A percentile compares a stretch with the other conserved stretches of the same genome.
phyloP scores from a whole-genome alignment of 2,797 vertebrate genomes.

The Phrynocephalus vlangalii region DNA sequence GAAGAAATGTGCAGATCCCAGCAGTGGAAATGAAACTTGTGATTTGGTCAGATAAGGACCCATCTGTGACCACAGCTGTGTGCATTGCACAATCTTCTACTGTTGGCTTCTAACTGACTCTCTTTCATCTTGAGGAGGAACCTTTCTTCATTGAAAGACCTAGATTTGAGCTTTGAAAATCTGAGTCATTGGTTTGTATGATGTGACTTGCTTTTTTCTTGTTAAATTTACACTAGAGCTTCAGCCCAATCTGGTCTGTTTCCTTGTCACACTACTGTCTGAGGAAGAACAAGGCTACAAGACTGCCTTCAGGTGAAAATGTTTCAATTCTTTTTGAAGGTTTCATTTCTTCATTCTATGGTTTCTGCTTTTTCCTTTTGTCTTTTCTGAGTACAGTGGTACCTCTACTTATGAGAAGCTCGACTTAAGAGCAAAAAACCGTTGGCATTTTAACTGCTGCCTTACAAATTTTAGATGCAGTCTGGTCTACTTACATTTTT shows the following conservation, averaged over 20 bases:
- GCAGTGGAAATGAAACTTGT: constrained; percentile 79
- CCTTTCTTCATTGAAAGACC: constrained; percentile 41
- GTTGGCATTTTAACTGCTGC: no score
- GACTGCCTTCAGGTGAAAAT: not conserved
- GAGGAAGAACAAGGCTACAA: not conserved
- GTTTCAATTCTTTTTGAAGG: not conserved
- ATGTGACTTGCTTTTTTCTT: not conserved
- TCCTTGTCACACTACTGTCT: constrained; percentile 10
- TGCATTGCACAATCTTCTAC: constrained; percentile 68
- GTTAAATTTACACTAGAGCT: constrained; percentile 27
- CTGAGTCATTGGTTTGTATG: constrained; percentile 26
- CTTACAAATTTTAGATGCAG: no score
- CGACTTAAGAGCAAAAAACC: no score
- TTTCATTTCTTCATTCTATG: constrained; percentile 13
- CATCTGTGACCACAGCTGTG: constrained; percentile 69
- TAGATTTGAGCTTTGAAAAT: not conserved
- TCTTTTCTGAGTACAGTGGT: no score
- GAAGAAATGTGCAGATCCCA: constrained; percentile 46
- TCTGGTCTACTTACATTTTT: no score
- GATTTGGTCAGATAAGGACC: constrained; percentile 61
- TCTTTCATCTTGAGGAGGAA: constrained; percentile 6
- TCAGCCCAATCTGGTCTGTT: not conserved
- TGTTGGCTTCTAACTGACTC: constrained; percentile 69
- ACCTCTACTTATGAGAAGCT: no score
- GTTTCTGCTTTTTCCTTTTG: constrained; percentile 1